A percentile compares a stretch with the other conserved stretches of the same genome.
phyloP scores from a whole-genome alignment of 2,888 invertebrate species.

The Nemurella pictetii region DNA sequence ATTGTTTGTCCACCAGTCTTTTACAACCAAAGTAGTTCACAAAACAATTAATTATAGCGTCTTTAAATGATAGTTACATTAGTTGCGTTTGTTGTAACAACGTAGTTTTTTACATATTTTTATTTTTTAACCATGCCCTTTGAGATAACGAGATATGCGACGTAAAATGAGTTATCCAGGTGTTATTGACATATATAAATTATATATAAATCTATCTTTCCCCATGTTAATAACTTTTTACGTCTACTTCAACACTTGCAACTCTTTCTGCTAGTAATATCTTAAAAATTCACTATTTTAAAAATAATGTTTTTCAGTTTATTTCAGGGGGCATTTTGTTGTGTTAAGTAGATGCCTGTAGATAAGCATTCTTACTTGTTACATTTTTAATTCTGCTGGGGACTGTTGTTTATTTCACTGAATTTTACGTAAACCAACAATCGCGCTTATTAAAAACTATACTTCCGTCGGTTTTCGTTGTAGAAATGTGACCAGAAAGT shows the following conservation, averaged over 20 bases:
- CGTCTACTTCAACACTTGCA: no score
- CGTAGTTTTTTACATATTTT: not conserved
- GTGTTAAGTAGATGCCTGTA: not conserved
- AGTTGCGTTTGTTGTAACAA: not conserved
- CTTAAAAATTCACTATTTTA: no score
- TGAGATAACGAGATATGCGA: no score
- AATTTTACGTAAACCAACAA: not conserved
- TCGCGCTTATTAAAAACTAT: not conserved
- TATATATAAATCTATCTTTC: no score
- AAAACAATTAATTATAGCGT: not conserved
- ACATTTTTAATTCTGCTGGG: not conserved
- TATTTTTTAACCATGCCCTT: not conserved
- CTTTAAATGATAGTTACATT: not conserved
- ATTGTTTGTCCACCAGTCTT: not conserved
- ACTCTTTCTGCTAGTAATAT: no score
- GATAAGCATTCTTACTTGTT: not conserved
- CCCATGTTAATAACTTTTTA: no score
- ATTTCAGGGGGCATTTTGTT: not conserved
- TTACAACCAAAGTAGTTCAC: constrained; percentile 14
- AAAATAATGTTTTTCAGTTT: no score
- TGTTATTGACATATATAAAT: no score
- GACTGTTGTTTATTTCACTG: not conserved
- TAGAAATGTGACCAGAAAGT: not conserved
- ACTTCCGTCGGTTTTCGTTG: not conserved
- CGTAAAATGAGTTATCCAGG: no score